A percentile compares a stretch with the other conserved stretches of the same genome.
Evolutionary conservation across 2,888 invertebrate species (phyloP).

Genomic region (Troides aeacus): DNA sequence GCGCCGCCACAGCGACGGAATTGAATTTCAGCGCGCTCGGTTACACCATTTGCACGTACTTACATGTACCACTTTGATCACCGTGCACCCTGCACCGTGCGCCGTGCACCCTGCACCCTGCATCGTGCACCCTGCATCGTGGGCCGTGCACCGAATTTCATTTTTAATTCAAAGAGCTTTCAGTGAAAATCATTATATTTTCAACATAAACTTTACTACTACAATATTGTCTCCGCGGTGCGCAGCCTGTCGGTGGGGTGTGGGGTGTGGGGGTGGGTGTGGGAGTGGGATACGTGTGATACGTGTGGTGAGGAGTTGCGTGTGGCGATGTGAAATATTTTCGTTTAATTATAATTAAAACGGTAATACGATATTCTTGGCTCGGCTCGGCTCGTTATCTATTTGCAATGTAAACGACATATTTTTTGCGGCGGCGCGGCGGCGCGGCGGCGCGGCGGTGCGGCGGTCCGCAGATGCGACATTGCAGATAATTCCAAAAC

Average conservation of each 20-base stretch:
- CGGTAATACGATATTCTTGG: neutral
- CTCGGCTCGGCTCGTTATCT: neutral
- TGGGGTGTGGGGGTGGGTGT: too few relatives aligned
- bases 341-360: neutral
- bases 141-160: too few relatives aligned
- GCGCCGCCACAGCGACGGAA: conserved; percentile 59
- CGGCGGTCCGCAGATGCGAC: conserved; percentile 8
- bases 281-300: neutral
- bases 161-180: too few relatives aligned
- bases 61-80: conserved; percentile 23
- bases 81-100: neutral
- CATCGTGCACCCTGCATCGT: too few relatives aligned
- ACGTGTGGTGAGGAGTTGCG: neutral
- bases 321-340: neutral
- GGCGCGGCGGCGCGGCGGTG: neutral
- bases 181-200: too few relatives aligned
- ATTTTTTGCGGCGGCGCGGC: neutral
- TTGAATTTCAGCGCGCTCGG: conserved; percentile 71
- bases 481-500: conserved; percentile 8
- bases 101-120: neutral
- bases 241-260: too few relatives aligned
- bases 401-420: conserved; percentile 10
- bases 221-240: too few relatives aligned
- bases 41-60: conserved; percentile 50
- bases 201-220: too few relatives aligned